Evolutionary conservation across 2,113 vertebrate species (phyloP).

Genomic region (Oreochromis niloticus): DNA sequence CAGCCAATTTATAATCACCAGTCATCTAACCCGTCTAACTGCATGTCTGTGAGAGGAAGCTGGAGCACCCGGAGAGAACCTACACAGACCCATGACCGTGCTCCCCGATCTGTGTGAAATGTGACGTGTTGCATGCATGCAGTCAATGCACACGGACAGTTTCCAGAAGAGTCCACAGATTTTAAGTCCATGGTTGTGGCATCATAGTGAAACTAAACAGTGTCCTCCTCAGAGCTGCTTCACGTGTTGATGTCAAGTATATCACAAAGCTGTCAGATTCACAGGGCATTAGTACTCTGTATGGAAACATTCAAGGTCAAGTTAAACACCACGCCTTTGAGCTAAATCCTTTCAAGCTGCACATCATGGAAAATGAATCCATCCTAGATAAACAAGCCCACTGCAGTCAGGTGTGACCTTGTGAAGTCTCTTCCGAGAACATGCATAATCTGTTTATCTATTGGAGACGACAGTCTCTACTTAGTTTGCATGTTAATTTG

Average conservation of each 20-base stretch:
- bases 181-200: background rate
- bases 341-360: background rate
- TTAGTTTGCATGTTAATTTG: background rate
- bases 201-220: slow-evolving; percentile 12
- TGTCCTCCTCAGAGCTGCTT: slow-evolving; percentile 11
- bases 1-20: background rate
- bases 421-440: background rate
- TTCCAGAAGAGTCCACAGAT: background rate
- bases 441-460: background rate
- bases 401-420: background rate
- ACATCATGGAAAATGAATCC: background rate
- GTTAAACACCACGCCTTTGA: slow-evolving; percentile 1
- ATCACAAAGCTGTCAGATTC: slow-evolving; percentile 65
- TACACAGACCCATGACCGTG: background rate
- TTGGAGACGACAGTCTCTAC: background rate
- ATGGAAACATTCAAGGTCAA: slow-evolving; percentile 44
- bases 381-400: background rate
- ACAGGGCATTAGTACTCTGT: background rate
- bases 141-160: background rate
- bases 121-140: background rate
- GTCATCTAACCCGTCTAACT: background rate
- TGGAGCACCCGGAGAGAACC: background rate
- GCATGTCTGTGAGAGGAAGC: background rate
- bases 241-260: slow-evolving; percentile 50
- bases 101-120: background rate